Conservation (phyloP, 1,140 invertebrate genomes). For the Bilobella aurantiaca region DNA sequence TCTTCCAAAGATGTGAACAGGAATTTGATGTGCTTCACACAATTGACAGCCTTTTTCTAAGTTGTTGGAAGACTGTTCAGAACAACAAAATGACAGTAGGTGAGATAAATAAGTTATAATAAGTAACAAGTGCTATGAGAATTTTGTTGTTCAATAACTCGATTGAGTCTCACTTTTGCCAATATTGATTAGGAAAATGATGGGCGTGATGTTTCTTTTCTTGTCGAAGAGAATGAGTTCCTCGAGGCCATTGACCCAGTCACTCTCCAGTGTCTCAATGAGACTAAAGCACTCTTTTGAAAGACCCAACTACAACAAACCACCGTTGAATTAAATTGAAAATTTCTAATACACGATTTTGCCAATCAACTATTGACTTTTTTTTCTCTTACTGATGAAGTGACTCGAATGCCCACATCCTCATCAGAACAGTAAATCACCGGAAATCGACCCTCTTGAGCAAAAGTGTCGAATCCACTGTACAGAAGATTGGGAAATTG, state of each 20-base stretch:
- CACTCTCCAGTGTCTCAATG: slow-evolving; percentile 16
- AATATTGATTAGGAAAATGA: slow-evolving; percentile 23
- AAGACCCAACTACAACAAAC: slow-evolving; percentile 22
- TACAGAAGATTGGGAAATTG: slow-evolving; percentile 25
- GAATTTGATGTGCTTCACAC: slow-evolving; percentile 23
- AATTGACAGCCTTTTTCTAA: slow-evolving; percentile 18
- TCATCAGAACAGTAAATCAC: slow-evolving; percentile 30
- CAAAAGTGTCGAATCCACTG: slow-evolving; percentile 22
- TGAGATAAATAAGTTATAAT: no score
- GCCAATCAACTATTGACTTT: background rate
- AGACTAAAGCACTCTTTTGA: slow-evolving; percentile 20
- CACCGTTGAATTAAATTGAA: slow-evolving; percentile 1
- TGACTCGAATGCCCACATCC: slow-evolving; percentile 20
- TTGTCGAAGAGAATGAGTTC: slow-evolving; percentile 16
- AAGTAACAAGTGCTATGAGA: no score
- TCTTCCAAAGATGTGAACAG: slow-evolving; percentile 29
- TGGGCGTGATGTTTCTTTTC: slow-evolving; percentile 17
- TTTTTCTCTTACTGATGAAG: slow-evolving; percentile 18
- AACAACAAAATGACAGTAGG: no score
- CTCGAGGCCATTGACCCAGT: slow-evolving; percentile 26
- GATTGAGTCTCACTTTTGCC: slow-evolving; percentile 11
- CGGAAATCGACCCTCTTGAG: slow-evolving; percentile 22
- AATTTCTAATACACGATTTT: background rate
- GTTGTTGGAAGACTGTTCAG: no score
- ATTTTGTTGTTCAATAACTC: no score